phyloP scores from a whole-genome alignment of 2,888 invertebrate species.

The Drosophila tripunctata region DNA sequence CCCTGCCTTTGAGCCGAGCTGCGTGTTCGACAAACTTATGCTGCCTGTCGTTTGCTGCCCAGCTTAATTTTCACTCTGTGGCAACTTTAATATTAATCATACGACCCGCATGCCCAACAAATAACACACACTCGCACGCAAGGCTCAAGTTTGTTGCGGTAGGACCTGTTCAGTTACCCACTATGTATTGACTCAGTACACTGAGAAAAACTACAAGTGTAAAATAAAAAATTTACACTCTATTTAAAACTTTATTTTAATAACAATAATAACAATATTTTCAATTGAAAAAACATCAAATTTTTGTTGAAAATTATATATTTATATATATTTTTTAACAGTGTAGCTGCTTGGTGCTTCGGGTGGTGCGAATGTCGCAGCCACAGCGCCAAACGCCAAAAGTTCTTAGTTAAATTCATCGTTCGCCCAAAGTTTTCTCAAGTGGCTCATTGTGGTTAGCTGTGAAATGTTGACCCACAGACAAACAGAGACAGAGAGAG shows the following conservation, averaged over 20 bases:
- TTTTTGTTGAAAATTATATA: too few relatives aligned
- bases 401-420: constrained; percentile 77
- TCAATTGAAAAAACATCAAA: too few relatives aligned
- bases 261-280: too few relatives aligned
- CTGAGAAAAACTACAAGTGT: background rate
- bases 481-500: constrained; percentile 18
- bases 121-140: constrained; percentile 34
- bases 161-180: constrained; percentile 13
- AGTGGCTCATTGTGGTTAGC: constrained; percentile 75
- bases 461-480: constrained; percentile 70
- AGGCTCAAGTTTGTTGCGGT: constrained; percentile 24
- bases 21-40: constrained; percentile 63
- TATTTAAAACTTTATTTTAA: too few relatives aligned
- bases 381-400: constrained; percentile 72
- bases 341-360: background rate
- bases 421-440: constrained; percentile 65
- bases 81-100: constrained; percentile 77
- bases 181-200: constrained; percentile 44
- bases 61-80: constrained; percentile 70
- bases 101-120: constrained; percentile 66
- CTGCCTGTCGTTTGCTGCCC: constrained; percentile 48
- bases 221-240: too few relatives aligned
- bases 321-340: background rate
- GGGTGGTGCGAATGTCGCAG: constrained; percentile 4
- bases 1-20: background rate